Evolutionary conservation across 2,113 vertebrate species (phyloP).

Genomic region (Natator depressus): DNA sequence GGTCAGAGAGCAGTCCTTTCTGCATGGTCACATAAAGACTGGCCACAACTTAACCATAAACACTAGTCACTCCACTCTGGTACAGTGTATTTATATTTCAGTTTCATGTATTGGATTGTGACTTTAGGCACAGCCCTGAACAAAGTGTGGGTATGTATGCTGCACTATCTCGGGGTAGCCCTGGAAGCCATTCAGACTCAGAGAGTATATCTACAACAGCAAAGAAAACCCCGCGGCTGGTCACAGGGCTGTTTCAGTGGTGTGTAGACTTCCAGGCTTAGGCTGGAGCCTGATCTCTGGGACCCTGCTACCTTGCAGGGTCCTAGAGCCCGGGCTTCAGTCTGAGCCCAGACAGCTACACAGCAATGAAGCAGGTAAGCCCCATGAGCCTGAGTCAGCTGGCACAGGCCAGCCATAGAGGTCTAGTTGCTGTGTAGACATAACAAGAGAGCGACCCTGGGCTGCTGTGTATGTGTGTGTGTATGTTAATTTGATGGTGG

Average conservation of each 20-base stretch:
- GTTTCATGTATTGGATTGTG: neutral
- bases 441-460: neutral
- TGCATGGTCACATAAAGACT: neutral
- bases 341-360: neutral
- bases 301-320: too few species aligned
- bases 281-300: neutral
- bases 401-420: neutral
- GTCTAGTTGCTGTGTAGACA: neutral
- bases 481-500: conserved; percentile 1
- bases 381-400: neutral
- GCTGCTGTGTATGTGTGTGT: neutral
- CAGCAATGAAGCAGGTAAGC: neutral
- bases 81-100: neutral
- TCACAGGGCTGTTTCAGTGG: neutral
- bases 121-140: neutral
- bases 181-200: neutral
- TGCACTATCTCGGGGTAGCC: neutral
- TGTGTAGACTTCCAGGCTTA: neutral
- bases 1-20: neutral
- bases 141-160: neutral
- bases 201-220: neutral
- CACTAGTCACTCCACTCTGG: neutral
- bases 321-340: neutral
- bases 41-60: neutral
- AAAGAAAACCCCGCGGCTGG: neutral